These are phyloP conservation scores for Yasuhikotakia modesta DNA, from an alignment of 2,797 vertebrate genomes.

Conservation along the genomic window DNA sequence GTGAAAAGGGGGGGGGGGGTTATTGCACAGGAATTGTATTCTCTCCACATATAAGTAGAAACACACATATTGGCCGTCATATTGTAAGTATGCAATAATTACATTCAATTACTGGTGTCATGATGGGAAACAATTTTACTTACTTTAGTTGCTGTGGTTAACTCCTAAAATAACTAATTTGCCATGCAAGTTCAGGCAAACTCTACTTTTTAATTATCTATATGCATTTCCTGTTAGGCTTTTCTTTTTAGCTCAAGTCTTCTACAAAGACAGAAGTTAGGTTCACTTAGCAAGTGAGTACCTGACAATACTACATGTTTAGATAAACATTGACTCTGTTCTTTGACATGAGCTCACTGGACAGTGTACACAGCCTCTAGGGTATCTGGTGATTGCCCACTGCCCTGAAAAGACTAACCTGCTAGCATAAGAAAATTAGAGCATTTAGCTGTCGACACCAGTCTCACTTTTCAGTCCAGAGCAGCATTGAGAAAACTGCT, in stretches of 20 bases:
- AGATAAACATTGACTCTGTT: conserved; percentile 9
- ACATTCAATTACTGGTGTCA: conserved; percentile 56
- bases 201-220: no score
- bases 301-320: conserved; percentile 19
- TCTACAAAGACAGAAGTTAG: conserved; percentile 25
- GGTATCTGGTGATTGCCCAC: conserved; percentile 82
- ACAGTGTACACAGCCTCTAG: conserved; percentile 81
- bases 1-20: conserved; percentile 47
- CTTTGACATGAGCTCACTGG: conserved; percentile 80
- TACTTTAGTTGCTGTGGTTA: conserved; percentile 31
- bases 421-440: conserved; percentile 95
- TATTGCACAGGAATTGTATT: conserved; percentile 59
- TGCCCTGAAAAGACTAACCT: conserved; percentile 85
- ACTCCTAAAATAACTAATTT: conserved; percentile 48
- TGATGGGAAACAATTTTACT: conserved; percentile 38
- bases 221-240: not conserved
- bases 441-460: conserved; percentile 98
- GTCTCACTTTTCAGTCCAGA: conserved; percentile 93
- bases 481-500: conserved; percentile 85
- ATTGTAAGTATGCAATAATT: conserved; percentile 57
- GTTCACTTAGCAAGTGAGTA: conserved; percentile 29
- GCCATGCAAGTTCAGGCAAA: not conserved
- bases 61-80: conserved; percentile 57
- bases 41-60: conserved; percentile 46
- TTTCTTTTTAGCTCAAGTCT: conserved; percentile 11